Evolutionary conservation across 2,888 invertebrate species (phyloP), one percentile per base, ranked within the genome.

Genomic region (Aproaerema taeniolella): DNA sequence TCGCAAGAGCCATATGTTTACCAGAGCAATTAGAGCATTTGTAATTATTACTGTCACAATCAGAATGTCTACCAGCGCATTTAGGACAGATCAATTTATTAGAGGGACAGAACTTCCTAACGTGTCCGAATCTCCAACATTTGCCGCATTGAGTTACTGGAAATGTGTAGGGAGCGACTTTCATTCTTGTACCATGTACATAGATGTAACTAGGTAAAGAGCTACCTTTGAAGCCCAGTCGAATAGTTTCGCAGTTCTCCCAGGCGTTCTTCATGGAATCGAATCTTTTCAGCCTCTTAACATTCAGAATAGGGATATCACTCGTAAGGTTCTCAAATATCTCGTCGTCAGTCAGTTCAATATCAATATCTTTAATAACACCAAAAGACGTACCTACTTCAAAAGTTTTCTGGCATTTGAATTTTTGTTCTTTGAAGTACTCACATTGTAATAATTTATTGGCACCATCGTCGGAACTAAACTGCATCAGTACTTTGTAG

Each of bases 101-200:
- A 2, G 37, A 36, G 1, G 44, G 44, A 12, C 51, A 51, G 1
- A 35, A 13, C 13, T 36, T 41, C n/a, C 10, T 1, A 0, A 24
- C 14, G 17, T 50, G 47, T 1, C 46, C 50, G 30, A 36, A 45
- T 15, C 25, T 40, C 55, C 55, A 55, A 25, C 51, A 53, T 2
- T 39, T 33, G 0, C 46, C 44, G 31, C 52, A 55, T 9, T 55
- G 53, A 0, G 49, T 47, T 0, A 52, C 52, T 1, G 53, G 50
- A 16, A 53, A 54, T 1, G 43, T 32, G 16, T 49, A 52, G 0
- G 41, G 38, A 14, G 49, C 50, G 0, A 57, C 55, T 28, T 45
- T 49, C 2, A 49, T 38, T 2, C 47, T 39, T 3, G 43, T 31
- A 2, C 30, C 45, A 31, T 50, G 44, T 4, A 44, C 41, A 16